Percentiles rank a stretch among this genome's conserved stretches.
phyloP scores from a whole-genome alignment of 1,140 invertebrate species.

The Drosophila sp. region DNA sequence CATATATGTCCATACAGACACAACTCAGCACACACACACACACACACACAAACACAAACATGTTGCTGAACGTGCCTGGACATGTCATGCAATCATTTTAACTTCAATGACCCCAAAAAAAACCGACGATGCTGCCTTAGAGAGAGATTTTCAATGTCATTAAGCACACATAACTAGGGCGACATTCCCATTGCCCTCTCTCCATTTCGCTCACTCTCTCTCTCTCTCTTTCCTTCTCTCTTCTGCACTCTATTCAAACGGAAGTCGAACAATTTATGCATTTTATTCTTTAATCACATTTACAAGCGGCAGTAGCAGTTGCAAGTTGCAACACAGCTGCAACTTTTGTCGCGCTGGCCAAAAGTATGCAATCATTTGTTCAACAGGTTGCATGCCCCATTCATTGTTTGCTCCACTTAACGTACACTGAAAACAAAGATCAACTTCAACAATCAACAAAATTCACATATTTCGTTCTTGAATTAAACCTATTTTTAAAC shows the following conservation, averaged over 20 bases:
- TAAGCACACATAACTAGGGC: conserved; percentile 5
- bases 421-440: no score
- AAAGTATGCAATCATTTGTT: conserved; percentile 7
- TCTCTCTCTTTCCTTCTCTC: not conserved
- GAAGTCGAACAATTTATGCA: conserved; percentile 15
- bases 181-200: not conserved
- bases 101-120: conserved; percentile 54
- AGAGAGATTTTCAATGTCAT: conserved; percentile 48
- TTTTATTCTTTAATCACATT: conserved; percentile 25
- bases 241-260: not conserved
- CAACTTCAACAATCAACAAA: no score
- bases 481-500: no score
- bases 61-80: conserved; percentile 35
- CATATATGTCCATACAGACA: conserved; percentile 15
- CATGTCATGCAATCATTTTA: conserved; percentile 54
- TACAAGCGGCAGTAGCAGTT: not conserved
- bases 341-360: not conserved
- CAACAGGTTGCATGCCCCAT: conserved; percentile 6
- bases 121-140: conserved; percentile 4
- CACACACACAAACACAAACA: not conserved
- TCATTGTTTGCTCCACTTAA: no score
- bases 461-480: no score
- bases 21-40: not conserved
- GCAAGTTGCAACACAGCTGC: conserved; percentile 8
- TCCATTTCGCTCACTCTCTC: not conserved